Evolutionary conservation across 35 echinoderm and acorn worm species (phyloP), one percentile per base, ranked within the genome.

Genomic region (Diadema setosum): DNA sequence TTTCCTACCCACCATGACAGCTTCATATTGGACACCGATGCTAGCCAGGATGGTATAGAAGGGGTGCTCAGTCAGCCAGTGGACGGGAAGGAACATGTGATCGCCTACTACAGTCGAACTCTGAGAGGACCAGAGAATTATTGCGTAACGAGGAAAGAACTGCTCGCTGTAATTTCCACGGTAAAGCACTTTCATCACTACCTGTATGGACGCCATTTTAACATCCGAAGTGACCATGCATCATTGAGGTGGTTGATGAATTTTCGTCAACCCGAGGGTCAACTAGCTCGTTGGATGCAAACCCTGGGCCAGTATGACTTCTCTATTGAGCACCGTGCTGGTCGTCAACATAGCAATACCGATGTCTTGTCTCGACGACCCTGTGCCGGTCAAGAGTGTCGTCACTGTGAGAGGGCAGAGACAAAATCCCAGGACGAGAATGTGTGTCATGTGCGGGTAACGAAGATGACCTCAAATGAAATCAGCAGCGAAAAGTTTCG

Each of bases 21-120:
- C 11, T 92, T 91, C 80, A 75, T 92, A 3, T 26, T 97, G 0
- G 82, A 89, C 65, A 93, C 90, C 0, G 94, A 92, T 82, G 90
- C 89, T 11, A 84, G 85, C 23, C 27, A 85, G 4, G 17, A 29
- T 58, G 73, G 49, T 25, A 81, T 93, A 2, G 94, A 75, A 0
- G 81, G 78, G 27, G 86, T 93, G 7, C 48, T 92, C 30, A 80
- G 46, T 0, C 94, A 96, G 42, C 31, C 84, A 30, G 59, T 84
- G 58, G n/a, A n/a, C 65, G 94, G 86, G 30, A 49, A 40, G n/a
- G 90, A 91, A 26, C 58, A 33, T 14, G 85, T 92, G 3, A 59
- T 96, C 25, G 85, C 90, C 0, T 92, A 82, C 26, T 63, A 8
- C 9, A 96, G 90, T 45, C 21, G 55, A 15, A 56, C 87, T 26